Conservation (phyloP, 30 jellyfish, hydroid and myxozoan genomes). For the Phacellophora camtschatica region DNA sequence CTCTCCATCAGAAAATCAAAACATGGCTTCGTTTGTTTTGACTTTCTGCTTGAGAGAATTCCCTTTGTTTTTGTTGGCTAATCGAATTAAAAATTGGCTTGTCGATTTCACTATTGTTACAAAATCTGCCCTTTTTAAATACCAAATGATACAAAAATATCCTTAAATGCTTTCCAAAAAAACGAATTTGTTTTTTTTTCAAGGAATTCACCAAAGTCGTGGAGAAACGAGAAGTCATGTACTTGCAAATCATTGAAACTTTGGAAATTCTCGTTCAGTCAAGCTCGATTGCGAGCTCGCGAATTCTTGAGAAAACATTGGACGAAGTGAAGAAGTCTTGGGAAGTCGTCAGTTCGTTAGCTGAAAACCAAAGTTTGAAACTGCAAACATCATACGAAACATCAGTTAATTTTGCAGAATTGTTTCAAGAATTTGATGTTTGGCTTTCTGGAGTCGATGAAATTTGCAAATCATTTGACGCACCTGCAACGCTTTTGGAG, state of each 20-base stretch:
- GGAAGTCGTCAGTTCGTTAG: constrained; percentile 65
- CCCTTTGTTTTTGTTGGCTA: too few species aligned
- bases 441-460: constrained; percentile 82
- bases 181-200: neutral
- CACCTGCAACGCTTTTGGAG: constrained; percentile 82
- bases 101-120: too few species aligned
- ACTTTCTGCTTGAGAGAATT: too few species aligned
- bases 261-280: constrained; percentile 78
- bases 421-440: constrained; percentile 29
- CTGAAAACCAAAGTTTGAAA: constrained; percentile 71
- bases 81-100: too few species aligned
- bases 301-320: constrained; percentile 74
- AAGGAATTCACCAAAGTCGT: constrained; percentile 82
- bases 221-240: constrained; percentile 67
- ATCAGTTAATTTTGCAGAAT: constrained; percentile 30
- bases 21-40: too few species aligned
- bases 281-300: constrained; percentile 82
- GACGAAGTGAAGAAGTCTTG: constrained; percentile 83
- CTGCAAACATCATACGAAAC: constrained; percentile 68
- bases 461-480: constrained; percentile 25
- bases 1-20: too few species aligned
- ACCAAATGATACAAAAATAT: too few species aligned
- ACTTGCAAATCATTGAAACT: constrained; percentile 78
- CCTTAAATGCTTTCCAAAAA: too few species aligned
- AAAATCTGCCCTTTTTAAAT: too few species aligned